phyloP scores from a whole-genome alignment of 92 coral and sea anemone genomes.

The Palythoa grandis region DNA sequence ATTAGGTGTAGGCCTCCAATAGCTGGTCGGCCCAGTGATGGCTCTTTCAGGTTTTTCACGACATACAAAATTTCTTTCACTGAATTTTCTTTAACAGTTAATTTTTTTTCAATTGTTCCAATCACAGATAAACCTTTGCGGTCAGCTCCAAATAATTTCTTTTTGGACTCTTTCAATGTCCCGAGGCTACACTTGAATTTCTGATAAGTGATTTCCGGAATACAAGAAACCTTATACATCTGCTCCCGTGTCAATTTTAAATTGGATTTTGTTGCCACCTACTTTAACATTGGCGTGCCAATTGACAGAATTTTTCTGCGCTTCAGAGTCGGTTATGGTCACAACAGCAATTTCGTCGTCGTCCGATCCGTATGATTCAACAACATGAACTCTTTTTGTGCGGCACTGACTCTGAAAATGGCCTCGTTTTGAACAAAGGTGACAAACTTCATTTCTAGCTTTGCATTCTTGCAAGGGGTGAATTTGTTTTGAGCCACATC shows the following conservation, averaged over 20 bases:
- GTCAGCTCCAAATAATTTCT: conserved; percentile 47
- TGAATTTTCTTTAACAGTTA: conserved; percentile 16
- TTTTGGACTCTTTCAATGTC: conserved; percentile 18
- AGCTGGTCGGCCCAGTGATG: conserved; percentile 55
- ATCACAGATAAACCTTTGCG: conserved; percentile 33
- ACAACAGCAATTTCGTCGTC: conserved; percentile 5
- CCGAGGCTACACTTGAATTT: conserved; percentile 30
- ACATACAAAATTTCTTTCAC: conserved; percentile 38
- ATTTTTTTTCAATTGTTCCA: conserved; percentile 9
- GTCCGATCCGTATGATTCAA: conserved; percentile 39
- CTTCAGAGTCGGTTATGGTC: background rate
- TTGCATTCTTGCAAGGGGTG: conserved; percentile 54
- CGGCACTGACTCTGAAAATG: conserved; percentile 48
- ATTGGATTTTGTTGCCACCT: conserved; percentile 2
- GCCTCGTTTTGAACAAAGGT: conserved; percentile 36
- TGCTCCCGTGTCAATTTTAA: conserved; percentile 57
- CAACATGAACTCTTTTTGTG: conserved; percentile 23
- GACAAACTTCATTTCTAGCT: conserved; percentile 44
- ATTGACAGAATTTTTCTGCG: background rate
- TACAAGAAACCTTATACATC: conserved; percentile 52
- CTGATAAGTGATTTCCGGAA: conserved; percentile 38
- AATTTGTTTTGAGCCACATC: conserved; percentile 36
- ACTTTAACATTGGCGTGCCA: conserved; percentile 46
- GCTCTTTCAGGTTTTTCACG: conserved; percentile 48
- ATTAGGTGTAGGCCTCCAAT: conserved; percentile 52